These are phyloP conservation scores for Mus caroli DNA, from an alignment of 2,797 vertebrate species.

Conservation along the genomic window DNA sequence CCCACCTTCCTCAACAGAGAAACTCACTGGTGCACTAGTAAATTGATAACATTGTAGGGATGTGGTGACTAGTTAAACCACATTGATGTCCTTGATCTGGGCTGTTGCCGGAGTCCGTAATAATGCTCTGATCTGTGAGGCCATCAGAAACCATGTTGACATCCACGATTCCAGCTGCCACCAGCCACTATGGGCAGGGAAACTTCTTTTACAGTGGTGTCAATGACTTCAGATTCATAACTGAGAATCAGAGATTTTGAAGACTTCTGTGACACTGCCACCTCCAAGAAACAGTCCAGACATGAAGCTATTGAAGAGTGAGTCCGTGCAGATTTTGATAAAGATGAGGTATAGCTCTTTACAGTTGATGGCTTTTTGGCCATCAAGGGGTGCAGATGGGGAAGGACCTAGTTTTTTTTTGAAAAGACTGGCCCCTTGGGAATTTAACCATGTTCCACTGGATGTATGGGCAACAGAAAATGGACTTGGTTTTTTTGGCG, in stretches of 20 bases:
- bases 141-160: neutral
- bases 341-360: neutral
- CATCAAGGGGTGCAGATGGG: neutral
- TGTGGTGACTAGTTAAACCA: too few species aligned
- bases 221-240: neutral
- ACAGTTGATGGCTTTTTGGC: neutral
- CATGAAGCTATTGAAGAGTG: neutral
- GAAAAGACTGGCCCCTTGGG: neutral
- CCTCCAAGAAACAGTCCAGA: neutral
- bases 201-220: neutral
- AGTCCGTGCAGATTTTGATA: neutral
- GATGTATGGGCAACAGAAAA: neutral
- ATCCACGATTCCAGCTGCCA: too few species aligned
- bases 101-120: neutral
- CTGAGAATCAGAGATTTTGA: neutral
- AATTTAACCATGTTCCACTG: neutral
- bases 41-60: neutral
- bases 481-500: neutral
- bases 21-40: neutral
- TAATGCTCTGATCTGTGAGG: neutral
- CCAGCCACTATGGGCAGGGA: neutral
- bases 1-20: neutral
- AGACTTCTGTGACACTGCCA: neutral
- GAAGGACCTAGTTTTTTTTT: too few species aligned
- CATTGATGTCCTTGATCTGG: neutral